Base-by-base conservation (phyloP, 2,888 invertebrate genomes). In the Leptinotarsa haldemani region DNA sequence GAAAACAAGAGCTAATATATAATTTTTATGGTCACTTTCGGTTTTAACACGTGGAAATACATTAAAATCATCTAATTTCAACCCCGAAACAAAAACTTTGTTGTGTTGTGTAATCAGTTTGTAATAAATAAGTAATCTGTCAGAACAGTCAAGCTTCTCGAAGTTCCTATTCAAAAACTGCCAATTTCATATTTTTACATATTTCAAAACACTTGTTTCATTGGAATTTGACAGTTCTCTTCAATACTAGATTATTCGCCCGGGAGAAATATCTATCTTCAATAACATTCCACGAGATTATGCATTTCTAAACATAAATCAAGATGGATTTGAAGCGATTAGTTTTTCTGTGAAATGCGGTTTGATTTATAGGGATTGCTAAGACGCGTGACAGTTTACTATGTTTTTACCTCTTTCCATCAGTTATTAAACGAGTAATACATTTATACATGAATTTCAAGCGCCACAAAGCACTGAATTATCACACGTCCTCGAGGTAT, bases 361-460 rank as follows among this genome's bases (percentile, higher is more conserved):
- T 40, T 9, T 61, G 61, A 61, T 61, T 61, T 61, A 61, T 40
- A 30, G 7, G n/a, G 30, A 61, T 30, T 3, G 40, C n/a, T n/a
- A 2, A 13, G 40, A 40, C 61, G 61, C 61, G 20, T 25, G 61
- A 61, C 61, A 61, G 30, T 61, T n/a, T 5, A 40, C 40, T 22
- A 22, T 61, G 7, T 30, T 61, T 61, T 61, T 30, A 25, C 16
- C 9, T 16, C 15, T 30, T 16, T 7, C 25, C 30, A 61, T n/a
- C 40, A 13, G 61, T 61, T 61, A 61, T 61, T 61, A 61, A 61
- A 9, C 30, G 18, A 61, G 61, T 15, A 61, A 61, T 61, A 61
- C 61, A 61, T 61, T 61, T 30, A 61, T 40, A 61, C 40, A 61
- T 61, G 61, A 61, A 61, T 61, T 61, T 61, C 40, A 30, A 61